These are phyloP conservation scores for Melipona beecheii DNA, from an alignment of 2,888 invertebrate genomes.

Conservation along the genomic window DNA sequence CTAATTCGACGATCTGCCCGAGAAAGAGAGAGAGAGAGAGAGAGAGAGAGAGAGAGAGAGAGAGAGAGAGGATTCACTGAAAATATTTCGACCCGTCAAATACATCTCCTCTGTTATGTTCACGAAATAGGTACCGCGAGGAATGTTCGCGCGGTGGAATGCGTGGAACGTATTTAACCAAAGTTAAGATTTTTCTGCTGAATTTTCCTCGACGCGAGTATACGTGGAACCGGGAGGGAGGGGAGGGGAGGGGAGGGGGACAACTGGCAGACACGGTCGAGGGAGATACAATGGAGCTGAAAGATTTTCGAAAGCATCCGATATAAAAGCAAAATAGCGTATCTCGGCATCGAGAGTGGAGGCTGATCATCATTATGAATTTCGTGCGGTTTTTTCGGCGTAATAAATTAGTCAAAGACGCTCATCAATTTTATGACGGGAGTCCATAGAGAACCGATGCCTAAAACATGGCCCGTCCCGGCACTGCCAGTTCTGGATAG, in stretches of 20 bases:
- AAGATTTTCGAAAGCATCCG: slow-evolving; percentile 25
- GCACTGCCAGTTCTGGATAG: slow-evolving; percentile 72
- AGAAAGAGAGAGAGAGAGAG: not conserved
- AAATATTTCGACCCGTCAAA: slow-evolving; percentile 16
- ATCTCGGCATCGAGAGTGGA: slow-evolving; percentile 35
- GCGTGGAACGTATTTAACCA: slow-evolving; percentile 14
- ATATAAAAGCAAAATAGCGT: slow-evolving; percentile 43
- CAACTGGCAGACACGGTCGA: not conserved
- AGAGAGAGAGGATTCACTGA: slow-evolving; percentile 1
- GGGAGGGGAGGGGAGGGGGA: not conserved
- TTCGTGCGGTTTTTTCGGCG: slow-evolving; percentile 79
- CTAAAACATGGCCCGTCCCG: slow-evolving; percentile 66
- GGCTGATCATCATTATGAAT: slow-evolving; percentile 79
- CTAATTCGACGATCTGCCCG: slow-evolving; percentile 45
- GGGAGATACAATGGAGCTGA: not conserved
- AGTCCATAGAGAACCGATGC: slow-evolving; percentile 74
- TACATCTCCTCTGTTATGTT: not conserved
- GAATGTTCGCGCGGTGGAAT: slow-evolving; percentile 2
- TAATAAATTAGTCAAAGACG: slow-evolving; percentile 83
- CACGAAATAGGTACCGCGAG: not conserved
- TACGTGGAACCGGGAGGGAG: too few relatives aligned
- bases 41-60: not conserved
- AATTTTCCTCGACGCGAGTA: not conserved
- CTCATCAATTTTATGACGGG: slow-evolving; percentile 82
- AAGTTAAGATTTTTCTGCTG: not conserved